Evolutionary conservation across 2,888 invertebrate genomes (phyloP), one percentile per base, ranked within the genome.

Genomic region (Drosophila anceps): DNA sequence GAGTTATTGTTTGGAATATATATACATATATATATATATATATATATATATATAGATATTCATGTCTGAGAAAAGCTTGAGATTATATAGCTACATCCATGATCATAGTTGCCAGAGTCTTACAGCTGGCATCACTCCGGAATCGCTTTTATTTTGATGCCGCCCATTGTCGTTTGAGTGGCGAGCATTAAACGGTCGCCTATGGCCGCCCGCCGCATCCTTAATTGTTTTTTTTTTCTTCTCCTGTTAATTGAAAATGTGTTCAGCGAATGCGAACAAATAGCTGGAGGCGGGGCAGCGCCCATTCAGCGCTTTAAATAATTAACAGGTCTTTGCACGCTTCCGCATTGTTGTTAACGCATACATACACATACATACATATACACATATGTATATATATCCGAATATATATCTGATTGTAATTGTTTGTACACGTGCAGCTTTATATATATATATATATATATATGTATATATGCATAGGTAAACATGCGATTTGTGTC

Each of bases 211-310:
- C 20, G 13, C 20, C 7, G 2, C 50, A 33, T 50, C 13, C 50
- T 33, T 50, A 20, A 33, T 33, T 79, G 82, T 73, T 37, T 71
- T 73, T 81, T 83, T 82, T 29, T 48, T 48, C n/a, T n/a, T 7
- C 31, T 10, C 57, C 61, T 66, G 69, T 81, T 86, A 84, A 84
- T 84, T 84, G 84, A 84, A 86, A 84, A 77, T 86, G 79, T 77
- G 69, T 76, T 79, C 84, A 76, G 41, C 76, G 69, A 79, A 73
- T 67, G 72, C 64, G 60, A 81, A 79, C 73, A 85, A 84, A 59
- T 51, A 37, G 33, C 41, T 39, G 18, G 24, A 24, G n/a, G 33
- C 35, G 24, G 13, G 50, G 35, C 15, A 1, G 43, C 18, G 10
- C 35, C 57, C 55, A 63, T 43, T 54, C 31, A 43, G 44, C 27